Percentiles rank a stretch among this genome's conserved stretches.
Evolutionary conservation across 1,140 invertebrate genomes (phyloP).

Genomic region (Drosophila willistoni): DNA sequence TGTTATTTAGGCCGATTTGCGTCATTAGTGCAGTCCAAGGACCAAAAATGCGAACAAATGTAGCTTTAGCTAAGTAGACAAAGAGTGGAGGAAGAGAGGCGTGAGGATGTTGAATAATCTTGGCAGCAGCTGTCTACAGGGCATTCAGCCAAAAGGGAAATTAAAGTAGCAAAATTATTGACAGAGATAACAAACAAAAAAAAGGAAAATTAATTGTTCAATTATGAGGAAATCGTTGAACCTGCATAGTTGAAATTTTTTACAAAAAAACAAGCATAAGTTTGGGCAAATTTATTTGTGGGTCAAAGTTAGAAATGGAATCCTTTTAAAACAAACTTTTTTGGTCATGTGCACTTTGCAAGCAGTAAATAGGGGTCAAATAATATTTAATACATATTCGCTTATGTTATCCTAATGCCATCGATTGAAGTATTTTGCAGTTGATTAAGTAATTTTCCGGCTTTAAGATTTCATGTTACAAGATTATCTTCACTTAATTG

Average conservation of each 20-base stretch:
- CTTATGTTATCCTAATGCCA: no score
- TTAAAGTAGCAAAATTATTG: slow-evolving; percentile 23
- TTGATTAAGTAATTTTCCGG: background rate
- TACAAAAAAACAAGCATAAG: no score
- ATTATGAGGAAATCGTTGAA: background rate
- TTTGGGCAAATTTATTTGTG: no score
- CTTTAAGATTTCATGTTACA: background rate
- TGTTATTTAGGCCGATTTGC: slow-evolving; percentile 73
- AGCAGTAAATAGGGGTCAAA: no score
- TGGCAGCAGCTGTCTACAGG: slow-evolving; percentile 49
- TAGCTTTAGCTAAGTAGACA: slow-evolving; percentile 17
- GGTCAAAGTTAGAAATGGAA: no score
- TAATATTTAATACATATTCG: no score
- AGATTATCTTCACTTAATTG: background rate
- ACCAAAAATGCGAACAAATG: slow-evolving; percentile 35
- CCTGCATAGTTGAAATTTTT: no score
- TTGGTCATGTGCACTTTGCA: no score
- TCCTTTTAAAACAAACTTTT: no score
- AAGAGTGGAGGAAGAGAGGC: background rate
- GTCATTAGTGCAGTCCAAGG: slow-evolving; percentile 65
- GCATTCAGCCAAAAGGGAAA: slow-evolving; percentile 17
- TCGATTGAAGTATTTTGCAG: no score
- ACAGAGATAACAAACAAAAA: slow-evolving; percentile 22
- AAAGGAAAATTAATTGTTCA: slow-evolving; percentile 1
- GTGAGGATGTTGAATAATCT: slow-evolving; percentile 5